Evolutionary conservation across 2,888 invertebrate species (phyloP), one percentile per base, ranked within the genome.

Genomic region (Harpagoxenus sublaevis): DNA sequence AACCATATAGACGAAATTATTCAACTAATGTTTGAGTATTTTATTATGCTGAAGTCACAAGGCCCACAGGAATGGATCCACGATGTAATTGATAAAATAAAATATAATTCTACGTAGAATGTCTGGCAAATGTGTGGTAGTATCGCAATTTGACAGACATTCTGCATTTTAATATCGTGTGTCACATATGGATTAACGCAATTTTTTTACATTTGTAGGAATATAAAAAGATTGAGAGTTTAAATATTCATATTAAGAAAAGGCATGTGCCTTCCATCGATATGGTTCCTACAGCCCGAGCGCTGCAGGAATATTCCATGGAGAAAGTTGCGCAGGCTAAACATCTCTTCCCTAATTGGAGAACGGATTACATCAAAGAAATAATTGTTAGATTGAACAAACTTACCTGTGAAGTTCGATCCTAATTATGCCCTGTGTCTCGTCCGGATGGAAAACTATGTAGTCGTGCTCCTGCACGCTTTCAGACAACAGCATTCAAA

Each of bases 1-100:
- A 96, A 98, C 0, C 98, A 99, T 94, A 96, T 98, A 0, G 98
- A 99, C 92, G 99, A 99, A 90, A 99, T 99, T 91, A 96, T 99
- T 1, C 96, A 96, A 45, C 95, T 98, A 78, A 96, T 98, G 18
- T 98, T 98, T 93, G 96, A 98, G 97, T 99, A 99, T 95, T 96
- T 99, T 77, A 96, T 97, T 85, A 97, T 99, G 97, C 93, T 99
- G 86, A 96, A 97, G 68, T 94, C 95, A 10, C 96, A 96, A 81
- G 98, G 98, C 0, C 97, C 99, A 0, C 96, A 98, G 93, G 96
- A 97, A 91, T 99, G 99, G 98, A 97, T 99, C 87, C 99, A 98
- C 95, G 97, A 99, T 86, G 94, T 94, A 89, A 89, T 86, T 89
- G 73, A 57, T 15, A 3, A 53, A 65, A 65, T 65, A 48, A 55